These are phyloP conservation scores for Pyrrhosoma nymphula DNA, from an alignment of 2,888 invertebrate species.

Conservation along the genomic window DNA sequence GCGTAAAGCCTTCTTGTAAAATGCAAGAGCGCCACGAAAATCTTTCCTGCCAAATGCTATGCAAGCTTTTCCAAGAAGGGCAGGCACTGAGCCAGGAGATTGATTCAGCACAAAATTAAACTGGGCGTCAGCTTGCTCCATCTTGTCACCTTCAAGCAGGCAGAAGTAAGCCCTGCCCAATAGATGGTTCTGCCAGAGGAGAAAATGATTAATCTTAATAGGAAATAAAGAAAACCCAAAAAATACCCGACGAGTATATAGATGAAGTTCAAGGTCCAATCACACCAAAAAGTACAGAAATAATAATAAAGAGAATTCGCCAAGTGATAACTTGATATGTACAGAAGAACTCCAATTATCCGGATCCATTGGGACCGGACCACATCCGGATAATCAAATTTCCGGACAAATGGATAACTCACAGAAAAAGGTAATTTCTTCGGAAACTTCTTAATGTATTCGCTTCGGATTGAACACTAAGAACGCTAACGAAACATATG, in stretches of 20 bases:
- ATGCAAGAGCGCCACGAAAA: constrained; percentile 95
- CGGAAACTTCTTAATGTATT: too few relatives aligned
- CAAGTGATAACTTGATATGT: too few relatives aligned
- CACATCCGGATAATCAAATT: too few relatives aligned
- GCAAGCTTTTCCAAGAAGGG: constrained; percentile 98
- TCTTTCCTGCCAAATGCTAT: constrained; percentile 99
- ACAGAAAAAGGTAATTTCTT: too few relatives aligned
- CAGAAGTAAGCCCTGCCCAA: constrained; percentile 99
- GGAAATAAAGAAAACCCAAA: too few relatives aligned
- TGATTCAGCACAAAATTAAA: constrained; percentile 99
- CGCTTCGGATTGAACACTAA: too few relatives aligned
- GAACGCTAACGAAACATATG: too few relatives aligned
- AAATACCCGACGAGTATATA: too few relatives aligned
- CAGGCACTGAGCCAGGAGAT: constrained; percentile 97
- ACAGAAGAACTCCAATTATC: too few relatives aligned
- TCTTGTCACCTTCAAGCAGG: constrained; percentile 98
- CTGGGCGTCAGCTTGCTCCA: constrained; percentile 99
- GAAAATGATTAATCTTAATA: background rate
- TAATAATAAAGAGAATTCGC: too few relatives aligned
- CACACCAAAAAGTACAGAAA: background rate
- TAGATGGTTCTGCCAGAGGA: constrained; percentile 90
- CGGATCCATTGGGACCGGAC: too few relatives aligned
- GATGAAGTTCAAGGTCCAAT: background rate
- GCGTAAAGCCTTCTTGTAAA: constrained; percentile 97
- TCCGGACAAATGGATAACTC: too few relatives aligned